Base-by-base conservation (phyloP, 2,888 invertebrate species). In the Bruchidius siliquastri region DNA sequence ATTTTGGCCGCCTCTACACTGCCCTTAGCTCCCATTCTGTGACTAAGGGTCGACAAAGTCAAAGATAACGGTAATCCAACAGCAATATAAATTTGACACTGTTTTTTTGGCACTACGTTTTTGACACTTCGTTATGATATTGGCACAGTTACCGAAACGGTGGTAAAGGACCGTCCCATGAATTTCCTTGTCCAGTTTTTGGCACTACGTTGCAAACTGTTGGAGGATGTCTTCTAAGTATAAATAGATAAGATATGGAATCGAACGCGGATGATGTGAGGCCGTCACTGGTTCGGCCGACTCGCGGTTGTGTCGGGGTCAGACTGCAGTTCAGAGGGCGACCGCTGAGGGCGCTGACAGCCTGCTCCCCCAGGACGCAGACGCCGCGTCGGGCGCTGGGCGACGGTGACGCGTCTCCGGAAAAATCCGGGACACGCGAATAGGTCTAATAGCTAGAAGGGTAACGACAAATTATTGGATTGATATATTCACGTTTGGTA, bases 1-100 rank as follows among this genome's bases (percentile, higher is more conserved):
- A 92, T 91, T 90, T 93, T 93, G 86, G 92, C 92, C 85, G 92
- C 92, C 87, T 93, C 93, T 87, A 93, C 93, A 90, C 93, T 93
- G 87, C 92, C 92, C 90, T 93, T 93, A 87, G 93, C 93, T 88
- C 93, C 93, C 93, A 93, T 93, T 87, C 88, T 13, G 13, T 1
- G 18, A 13, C 13, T 13, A 8, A 49, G 10, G 49, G 13, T 18
- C 18, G 6, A 8, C 26, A 26, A 26, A 26, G 26, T 26, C 26
- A 26, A 26, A 4, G 2, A 1, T 13, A 49, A 4, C 49, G 49
- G 13, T 49, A 49, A 49, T 49, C 49, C 49, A 18, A 49, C 49
- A 26, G 26, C 18, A 13, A 49, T 49, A 49, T 8, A 49, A 49
- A 49, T 49, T 49, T 49, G 49, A 49, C 49, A 49, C 49, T 49